Evolutionary conservation across 2,113 vertebrate genomes (phyloP), one percentile per base, ranked within the genome.

Genomic region (Cololabis saira): DNA sequence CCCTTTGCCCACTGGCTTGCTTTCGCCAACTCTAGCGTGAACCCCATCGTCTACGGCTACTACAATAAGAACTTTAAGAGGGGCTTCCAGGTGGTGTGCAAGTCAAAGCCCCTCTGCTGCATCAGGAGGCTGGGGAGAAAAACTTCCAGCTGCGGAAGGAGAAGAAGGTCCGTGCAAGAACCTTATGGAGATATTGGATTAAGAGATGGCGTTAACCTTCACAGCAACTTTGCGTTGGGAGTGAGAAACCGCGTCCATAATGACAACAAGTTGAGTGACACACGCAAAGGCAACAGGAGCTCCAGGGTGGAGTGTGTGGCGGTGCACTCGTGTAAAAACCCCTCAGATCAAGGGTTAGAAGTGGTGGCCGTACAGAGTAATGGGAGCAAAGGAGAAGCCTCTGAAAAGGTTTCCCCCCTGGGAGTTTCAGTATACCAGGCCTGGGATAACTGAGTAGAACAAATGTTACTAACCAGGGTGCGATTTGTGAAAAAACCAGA

Each of bases 1-100:
- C 93, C 94, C 0, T 94, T 94, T 4, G 89, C 94, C 1, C 93
- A 94, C 61, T 95, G 93, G 94, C 83, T 94, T n/a, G 93, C 94
- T 17, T 95, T 95, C 75, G 91, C 93, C 5, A 95, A 95, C 83
- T 93, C 93, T 19, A 92, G 93, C 1, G 47, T 95, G 58, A 95
- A 95, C 81, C 93, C 94, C 30, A 93, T 95, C 54, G 94, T 95
- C 66, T 95, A 94, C 0, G 93, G 93, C 27, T 95, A 94, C 86
- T 95, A 92, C 83, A 95, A 95, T 13, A 91, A 94, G 76, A 94
- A 94, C 78, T 94, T 95, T 62, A 93, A 92, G 81, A 86, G 88
- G 42, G 92, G 92, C 12, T 95, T 95, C 48, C 89, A 93, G 51
- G 90, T 74, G 0, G 83, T 93, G 24, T 94, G 84, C 66, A 85